Base-by-base conservation (phyloP, 2,113 vertebrate species). In the Chlorodrepanis virens region DNA sequence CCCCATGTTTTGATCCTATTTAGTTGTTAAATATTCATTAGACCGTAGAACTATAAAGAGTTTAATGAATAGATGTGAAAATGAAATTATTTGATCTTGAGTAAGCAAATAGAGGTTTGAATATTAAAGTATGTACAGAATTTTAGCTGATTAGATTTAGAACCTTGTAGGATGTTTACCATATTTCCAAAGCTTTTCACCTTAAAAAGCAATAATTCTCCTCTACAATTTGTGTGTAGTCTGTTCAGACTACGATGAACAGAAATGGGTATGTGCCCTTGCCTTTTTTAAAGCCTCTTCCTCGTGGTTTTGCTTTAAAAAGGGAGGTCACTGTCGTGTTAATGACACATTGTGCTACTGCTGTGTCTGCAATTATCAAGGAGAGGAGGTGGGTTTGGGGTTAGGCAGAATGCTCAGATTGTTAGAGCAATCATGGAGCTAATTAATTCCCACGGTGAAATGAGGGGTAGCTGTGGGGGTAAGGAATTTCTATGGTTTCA, bases 141-240 rank as follows among this genome's bases (percentile, higher is more conserved):
- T 95, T 96, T 87, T 97, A 96, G 87, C 83, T 71, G 72, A 65
- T 75, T 97, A 80, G 93, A 93, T 93, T 90, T 97, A 93, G 93
- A 88, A 90, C 63, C 94, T 89, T 94, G n/a, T 97, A 96, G 96
- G 81, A 59, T 93, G 92, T 94, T 97, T 68, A 90, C 90, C 72
- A 1, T 96, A 79, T 97, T 98, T 97, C 93, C 97, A 95, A 95
- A 96, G 79, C 82, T 97, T 96, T 96, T 92, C n/a, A 85, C 83
- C 95, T 97, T 78, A 95, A 86, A 96, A 96, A 98, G 97, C 97
- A 98, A 97, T 98, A 98, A 97, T 97, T 82, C 80, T 96, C 79
- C 82, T 94, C 96, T 70, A 93, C 76, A 70, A 80, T 76, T 90
- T 76, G 23, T 93, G 89, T 76, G 60, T n/a, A n/a, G n/a, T n/a